phyloP scores from a whole-genome alignment of 1,140 invertebrate genomes.

The Pantala flavescens region DNA sequence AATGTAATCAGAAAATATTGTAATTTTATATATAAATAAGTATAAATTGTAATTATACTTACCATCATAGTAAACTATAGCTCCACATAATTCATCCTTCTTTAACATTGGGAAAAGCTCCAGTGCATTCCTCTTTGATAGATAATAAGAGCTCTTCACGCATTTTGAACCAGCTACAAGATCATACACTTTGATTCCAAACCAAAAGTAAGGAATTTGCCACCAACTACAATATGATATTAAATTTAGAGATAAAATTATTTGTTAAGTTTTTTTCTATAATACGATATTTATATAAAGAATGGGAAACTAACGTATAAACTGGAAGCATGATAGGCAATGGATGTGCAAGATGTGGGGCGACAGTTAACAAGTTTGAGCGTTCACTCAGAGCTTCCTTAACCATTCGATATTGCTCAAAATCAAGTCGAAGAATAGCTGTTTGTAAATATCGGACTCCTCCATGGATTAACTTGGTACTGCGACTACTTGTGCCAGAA shows the following conservation, averaged over 20 bases:
- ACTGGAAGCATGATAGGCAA: constrained; percentile 97
- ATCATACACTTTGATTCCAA: constrained; percentile 98
- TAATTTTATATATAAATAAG: too few species aligned
- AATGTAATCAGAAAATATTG: too few species aligned
- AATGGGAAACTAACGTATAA: constrained; percentile 65
- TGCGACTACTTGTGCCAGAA: constrained; percentile 90
- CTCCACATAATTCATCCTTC: constrained; percentile 87
- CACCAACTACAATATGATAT: constrained; percentile 66
- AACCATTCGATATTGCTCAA: constrained; percentile 93
- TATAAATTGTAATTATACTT: constrained; percentile 29
- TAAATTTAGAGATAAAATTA: background rate
- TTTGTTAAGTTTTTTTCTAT: background rate
- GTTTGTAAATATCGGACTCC: constrained; percentile 97
- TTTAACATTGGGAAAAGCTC: constrained; percentile 96
- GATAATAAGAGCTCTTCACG: constrained; percentile 89
- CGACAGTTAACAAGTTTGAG: constrained; percentile 85
- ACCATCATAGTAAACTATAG: constrained; percentile 99
- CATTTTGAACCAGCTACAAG: constrained; percentile 91
- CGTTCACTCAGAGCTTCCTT: constrained; percentile 95
- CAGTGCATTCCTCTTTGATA: constrained; percentile 85
- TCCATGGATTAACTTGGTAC: constrained; percentile 98
- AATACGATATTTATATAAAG: background rate
- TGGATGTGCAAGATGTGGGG: constrained; percentile 92
- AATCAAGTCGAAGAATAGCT: constrained; percentile 88
- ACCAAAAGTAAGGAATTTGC: constrained; percentile 98